A percentile compares a stretch with the other conserved stretches of the same genome.
phyloP scores from a whole-genome alignment of 2,888 invertebrate genomes.

The Clanis bilineata region DNA sequence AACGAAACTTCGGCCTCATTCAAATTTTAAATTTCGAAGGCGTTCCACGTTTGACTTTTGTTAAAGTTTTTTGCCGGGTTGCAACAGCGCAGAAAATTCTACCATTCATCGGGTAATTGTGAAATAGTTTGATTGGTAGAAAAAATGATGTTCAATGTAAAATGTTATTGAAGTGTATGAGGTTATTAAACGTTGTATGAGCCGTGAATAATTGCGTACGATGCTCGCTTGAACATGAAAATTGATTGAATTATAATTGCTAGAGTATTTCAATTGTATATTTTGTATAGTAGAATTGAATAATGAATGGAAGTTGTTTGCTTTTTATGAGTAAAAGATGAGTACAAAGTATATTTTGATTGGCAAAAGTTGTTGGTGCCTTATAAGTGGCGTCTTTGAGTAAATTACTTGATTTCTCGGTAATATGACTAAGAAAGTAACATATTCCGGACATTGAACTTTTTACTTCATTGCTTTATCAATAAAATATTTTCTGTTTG shows the following conservation, averaged over 20 bases:
- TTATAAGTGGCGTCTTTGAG: background rate
- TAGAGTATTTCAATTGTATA: slow-evolving; percentile 12
- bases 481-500: too few relatives aligned
- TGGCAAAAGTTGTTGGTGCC: slow-evolving; percentile 1
- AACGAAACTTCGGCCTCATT: slow-evolving; percentile 48
- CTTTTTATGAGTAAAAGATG: background rate
- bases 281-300: background rate
- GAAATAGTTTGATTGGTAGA: slow-evolving; percentile 54
- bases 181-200: slow-evolving; percentile 44
- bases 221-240: slow-evolving; percentile 16
- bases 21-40: slow-evolving; percentile 65
- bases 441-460: background rate
- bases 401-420: background rate
- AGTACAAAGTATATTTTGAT: slow-evolving; percentile 20
- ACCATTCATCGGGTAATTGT: slow-evolving; percentile 60
- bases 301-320: slow-evolving; percentile 10
- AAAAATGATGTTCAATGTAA: slow-evolving; percentile 45
- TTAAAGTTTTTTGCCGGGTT: slow-evolving; percentile 49
- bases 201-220: slow-evolving; percentile 54
- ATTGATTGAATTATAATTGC: slow-evolving; percentile 21
- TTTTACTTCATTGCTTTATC: background rate
- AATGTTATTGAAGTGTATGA: slow-evolving; percentile 51
- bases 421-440: background rate
- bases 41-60: slow-evolving; percentile 70
- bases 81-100: slow-evolving; percentile 66